Percentiles rank a stretch among this genome's conserved stretches.
Evolutionary conservation across 2,888 invertebrate species (phyloP).

Genomic region (Eupithecia pulchellata): DNA sequence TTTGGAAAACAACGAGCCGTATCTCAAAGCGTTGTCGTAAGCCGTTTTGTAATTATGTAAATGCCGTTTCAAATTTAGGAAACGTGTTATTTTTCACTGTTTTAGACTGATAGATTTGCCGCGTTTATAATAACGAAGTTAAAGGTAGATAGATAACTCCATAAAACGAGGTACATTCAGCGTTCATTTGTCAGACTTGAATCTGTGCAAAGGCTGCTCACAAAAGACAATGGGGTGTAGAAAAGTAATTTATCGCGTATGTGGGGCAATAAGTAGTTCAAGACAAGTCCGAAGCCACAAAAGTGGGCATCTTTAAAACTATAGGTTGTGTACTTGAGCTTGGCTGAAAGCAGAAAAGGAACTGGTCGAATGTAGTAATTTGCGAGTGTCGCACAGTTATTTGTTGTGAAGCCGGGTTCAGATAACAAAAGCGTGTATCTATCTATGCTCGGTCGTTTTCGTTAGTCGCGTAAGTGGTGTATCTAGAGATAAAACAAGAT

Average conservation of each 20-base stretch:
- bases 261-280: slow-evolving; percentile 43
- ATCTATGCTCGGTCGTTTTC: background rate
- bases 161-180: background rate
- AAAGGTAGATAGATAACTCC: too few relatives aligned
- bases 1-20: slow-evolving; percentile 24
- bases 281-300: background rate
- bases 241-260: slow-evolving; percentile 60
- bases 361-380: background rate
- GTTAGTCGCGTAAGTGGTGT: background rate
- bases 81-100: slow-evolving; percentile 32
- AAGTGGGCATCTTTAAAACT: background rate
- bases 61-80: slow-evolving; percentile 27
- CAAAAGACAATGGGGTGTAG: slow-evolving; percentile 13
- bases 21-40: slow-evolving; percentile 22
- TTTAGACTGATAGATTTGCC: slow-evolving; percentile 1
- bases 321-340: background rate
- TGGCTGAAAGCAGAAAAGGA: background rate
- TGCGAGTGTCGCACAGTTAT: slow-evolving; percentile 2
- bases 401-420: background rate
- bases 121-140: background rate
- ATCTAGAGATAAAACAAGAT: background rate
- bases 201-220: background rate
- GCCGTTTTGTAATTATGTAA: slow-evolving; percentile 37
- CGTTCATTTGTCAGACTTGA: background rate
- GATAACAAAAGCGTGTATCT: background rate